Conservation (phyloP, 2,113 vertebrate genomes). For the Amazona vittata region DNA sequence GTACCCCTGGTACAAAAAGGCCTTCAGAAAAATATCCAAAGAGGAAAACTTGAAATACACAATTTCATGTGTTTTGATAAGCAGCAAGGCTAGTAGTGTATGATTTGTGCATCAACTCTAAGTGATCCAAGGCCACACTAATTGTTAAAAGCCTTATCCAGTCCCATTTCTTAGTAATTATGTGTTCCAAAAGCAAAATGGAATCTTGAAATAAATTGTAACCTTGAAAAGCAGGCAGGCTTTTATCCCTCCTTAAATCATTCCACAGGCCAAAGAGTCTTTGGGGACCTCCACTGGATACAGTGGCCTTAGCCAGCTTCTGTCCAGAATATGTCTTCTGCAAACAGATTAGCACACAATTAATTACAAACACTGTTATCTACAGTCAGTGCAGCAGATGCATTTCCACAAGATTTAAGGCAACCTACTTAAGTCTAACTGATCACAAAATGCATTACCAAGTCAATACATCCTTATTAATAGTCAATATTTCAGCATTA, state of each 20-base stretch:
- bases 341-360: background rate
- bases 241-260: background rate
- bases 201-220: background rate
- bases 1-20: fast-evolving
- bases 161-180: background rate
- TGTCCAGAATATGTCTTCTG: background rate
- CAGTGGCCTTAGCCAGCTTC: background rate
- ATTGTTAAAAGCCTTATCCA: background rate
- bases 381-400: background rate
- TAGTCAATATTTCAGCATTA: background rate
- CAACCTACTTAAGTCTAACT: background rate
- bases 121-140: background rate
- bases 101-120: background rate
- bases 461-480: background rate
- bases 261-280: background rate
- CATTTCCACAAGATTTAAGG: background rate
- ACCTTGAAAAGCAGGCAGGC: background rate
- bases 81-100: background rate
- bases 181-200: background rate
- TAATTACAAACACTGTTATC: background rate
- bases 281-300: background rate
- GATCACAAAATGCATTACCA: background rate
- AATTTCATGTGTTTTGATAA: background rate
- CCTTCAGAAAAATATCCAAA: background rate
- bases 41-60: background rate